Conservation (phyloP, 2,797 vertebrate genomes). For the Anabacerthia variegaticeps region DNA sequence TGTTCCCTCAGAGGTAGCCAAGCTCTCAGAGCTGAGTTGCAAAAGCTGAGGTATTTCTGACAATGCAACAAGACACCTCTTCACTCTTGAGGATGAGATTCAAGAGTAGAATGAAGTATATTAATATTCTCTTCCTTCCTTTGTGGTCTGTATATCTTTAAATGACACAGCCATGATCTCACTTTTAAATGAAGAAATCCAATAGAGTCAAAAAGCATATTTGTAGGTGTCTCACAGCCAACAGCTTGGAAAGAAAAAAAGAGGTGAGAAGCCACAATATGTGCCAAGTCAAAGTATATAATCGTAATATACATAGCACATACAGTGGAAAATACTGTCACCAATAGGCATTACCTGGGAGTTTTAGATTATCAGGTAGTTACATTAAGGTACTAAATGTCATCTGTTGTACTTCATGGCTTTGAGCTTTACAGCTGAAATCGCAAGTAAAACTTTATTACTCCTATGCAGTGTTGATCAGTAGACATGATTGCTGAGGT, state of each 20-base stretch:
- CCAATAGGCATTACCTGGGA: background rate
- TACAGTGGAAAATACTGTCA: background rate
- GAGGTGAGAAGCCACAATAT: background rate
- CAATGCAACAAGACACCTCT: background rate
- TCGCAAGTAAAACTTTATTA: background rate
- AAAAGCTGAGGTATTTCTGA: background rate
- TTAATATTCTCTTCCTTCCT: background rate
- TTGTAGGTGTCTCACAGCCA: background rate
- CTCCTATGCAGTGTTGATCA: background rate
- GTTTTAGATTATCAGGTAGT: background rate
- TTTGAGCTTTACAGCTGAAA: background rate
- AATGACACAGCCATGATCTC: background rate
- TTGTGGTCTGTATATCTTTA: background rate
- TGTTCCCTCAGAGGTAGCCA: background rate
- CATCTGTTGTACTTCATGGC: background rate
- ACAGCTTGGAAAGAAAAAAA: background rate
- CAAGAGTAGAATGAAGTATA: background rate
- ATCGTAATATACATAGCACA: background rate
- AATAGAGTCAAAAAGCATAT: background rate
- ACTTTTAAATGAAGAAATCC: background rate
- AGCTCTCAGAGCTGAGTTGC: background rate
- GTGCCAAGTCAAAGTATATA: background rate
- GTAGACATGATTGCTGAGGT: background rate
- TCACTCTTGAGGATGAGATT: fast-evolving
- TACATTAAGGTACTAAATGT: background rate